Base-by-base conservation (phyloP, 2,797 vertebrate genomes). In the Chloroceryle amazona region DNA sequence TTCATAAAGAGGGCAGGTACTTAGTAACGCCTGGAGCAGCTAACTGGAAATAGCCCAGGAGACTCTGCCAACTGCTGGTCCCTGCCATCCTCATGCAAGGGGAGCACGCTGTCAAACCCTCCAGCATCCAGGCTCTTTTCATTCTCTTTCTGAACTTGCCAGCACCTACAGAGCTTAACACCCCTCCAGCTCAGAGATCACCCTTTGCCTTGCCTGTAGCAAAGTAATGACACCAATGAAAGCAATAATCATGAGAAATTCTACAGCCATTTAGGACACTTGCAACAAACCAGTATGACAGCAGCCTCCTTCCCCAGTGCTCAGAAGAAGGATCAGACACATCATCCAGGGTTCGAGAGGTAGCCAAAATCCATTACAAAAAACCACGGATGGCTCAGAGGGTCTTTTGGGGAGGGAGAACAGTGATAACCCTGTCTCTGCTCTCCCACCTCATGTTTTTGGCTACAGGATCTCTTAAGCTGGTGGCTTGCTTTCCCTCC, bases 1-100 rank as follows among this genome's bases (percentile, higher is more conserved):
- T 89, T 95, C 0, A 17, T 89, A 94, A 92, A 92, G 73, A 60
- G 54, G 84, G 95, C 94, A 96, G 93, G 91, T 93, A 81, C 75
- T 9, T 85, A 94, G 74, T 35, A 81, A 87, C 41, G 29, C 63
- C 74, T 1, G 10, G n/a, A 85, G 90, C 84, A 86, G 85, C 82
- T 93, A 10, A 14, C 81, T 94, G 91, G 82, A 88, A 72, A 6
- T 35, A 76, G 2, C 84, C 74, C 86, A 88, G 89, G 26, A 55
- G 58, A 25, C 31, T n/a, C 81, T 41, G 81, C 89, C 95, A 95
- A 9, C 37, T 2, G 0, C 74, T 5, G 3, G 63, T 29, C 49
- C 80, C 80, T 49, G 94, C 82, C 41, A 72, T 47, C 74, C 70
- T 23, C 55, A 49, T 1, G 4, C 49, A 28, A 26, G 9, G 17